Base-by-base conservation (phyloP, 35 echinoderm and acorn worm genomes). In the Eucidaris tribuloides region DNA sequence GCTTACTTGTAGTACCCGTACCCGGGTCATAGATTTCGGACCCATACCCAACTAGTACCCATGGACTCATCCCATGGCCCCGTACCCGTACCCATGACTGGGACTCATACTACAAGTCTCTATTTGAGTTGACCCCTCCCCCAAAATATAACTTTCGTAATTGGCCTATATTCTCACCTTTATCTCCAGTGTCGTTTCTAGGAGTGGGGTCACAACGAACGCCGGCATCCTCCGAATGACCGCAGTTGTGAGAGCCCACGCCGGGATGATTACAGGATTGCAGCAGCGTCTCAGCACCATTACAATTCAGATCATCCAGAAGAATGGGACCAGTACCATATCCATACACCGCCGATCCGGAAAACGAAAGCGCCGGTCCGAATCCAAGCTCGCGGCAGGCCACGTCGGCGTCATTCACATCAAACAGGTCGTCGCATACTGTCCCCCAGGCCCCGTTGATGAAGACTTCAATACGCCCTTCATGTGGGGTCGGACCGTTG, bases 351-450 rank as follows among this genome's bases (percentile, higher is more conserved):
- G 46, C 48, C 15, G 39, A 28, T 33, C 4, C 11, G 7, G 29
- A 46, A 7, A 32, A 24, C 18, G 49, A 45, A 15, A 45, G 15
- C 20, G 28, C 64, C 3, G 64, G 41, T 31, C 30, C 30, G 42
- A 78, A 78, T 44, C 74, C 74, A 14, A 78, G 45, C 74, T 78
- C 39, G 6, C 27, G 5, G 25, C 74, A 78, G 36, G 49, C 39
- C 20, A 78, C 74, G 25, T 4, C 30, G 24, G 74, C 74, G 20
- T 78, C 74, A 6, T 78, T 28, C 7, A 46, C 30, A 32, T 78
- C 74, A 18, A 44, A 78, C 9, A 22, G 3, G 40, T 78, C 74
- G 49, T 78, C 74, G 42, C 74, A 78, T 44, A 78, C 74, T 13
- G 74, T 46, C 3, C 74, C 74, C 74, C 74, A 78, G 30, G 43